Evolutionary conservation across 2,888 invertebrate species (phyloP), one percentile per base, ranked within the genome.

Genomic region (Erebia palarica): DNA sequence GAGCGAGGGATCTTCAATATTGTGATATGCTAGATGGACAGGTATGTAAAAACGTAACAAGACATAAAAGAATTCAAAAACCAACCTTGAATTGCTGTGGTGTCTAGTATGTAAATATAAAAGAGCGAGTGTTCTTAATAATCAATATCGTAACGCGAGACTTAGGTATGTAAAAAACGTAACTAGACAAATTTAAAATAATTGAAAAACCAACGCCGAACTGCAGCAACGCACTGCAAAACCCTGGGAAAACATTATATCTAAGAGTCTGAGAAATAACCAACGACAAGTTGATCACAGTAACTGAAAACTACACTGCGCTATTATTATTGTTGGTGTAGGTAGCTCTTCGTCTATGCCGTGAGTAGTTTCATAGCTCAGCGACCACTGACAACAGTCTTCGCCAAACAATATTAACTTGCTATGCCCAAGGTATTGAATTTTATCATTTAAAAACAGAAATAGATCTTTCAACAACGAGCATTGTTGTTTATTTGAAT

Each of bases 371-470:
- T 61, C 47, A 67, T 49, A 67, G 67, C 60, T 57, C 61, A 58
- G 44, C 55, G 67, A 49, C 70, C 66, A 55, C 65, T 63, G 66
- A 67, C 70, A 67, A 58, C 64, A 51, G 66, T 67, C 70, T 67
- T 51, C 64, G 27, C 58, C 27, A 44, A 67, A 72, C 66, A 69
- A 71, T 71, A 69, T 60, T 69, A 67, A 71, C 70, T 63, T 67
- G 58, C 55, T 67, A 63, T 65, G 63, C 67, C 57, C 57, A 47
- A 49, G 57, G 67, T 53, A 58, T 63, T 67, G 66, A 69, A 72
- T 73, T 66, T 73, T 60, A 73, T 69, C 66, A 72, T 67, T 65
- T 66, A 57, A 55, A 68, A 69, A 68, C 49, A 68, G 65, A 65
- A 73, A 65, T 69, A 60, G 59, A 69, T 72, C 60, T 67, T 14